Evolutionary conservation across 1,140 invertebrate species (phyloP).

Genomic region (Cepaea nemoralis): DNA sequence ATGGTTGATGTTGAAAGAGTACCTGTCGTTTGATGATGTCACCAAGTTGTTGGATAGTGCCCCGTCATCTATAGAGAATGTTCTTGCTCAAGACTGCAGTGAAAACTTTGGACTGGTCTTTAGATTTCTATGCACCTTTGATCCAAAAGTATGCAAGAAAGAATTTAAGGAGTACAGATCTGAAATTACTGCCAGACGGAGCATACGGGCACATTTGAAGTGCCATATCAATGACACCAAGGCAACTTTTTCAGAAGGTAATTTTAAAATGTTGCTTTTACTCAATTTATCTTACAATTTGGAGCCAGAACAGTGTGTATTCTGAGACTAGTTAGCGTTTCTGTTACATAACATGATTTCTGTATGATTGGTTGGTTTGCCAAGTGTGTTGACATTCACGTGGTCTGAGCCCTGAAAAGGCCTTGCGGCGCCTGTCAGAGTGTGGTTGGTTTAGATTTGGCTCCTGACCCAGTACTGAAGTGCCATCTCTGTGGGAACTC

Average conservation of each 20-base stretch:
- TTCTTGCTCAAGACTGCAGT: constrained; percentile 22
- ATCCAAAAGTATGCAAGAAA: constrained; percentile 17
- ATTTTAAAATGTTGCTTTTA: background rate
- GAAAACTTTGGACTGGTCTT: constrained; percentile 11
- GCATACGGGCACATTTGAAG: constrained; percentile 29
- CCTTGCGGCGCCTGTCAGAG: no score
- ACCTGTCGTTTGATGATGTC: constrained; percentile 23
- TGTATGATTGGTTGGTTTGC: no score
- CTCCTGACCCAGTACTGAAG: no score
- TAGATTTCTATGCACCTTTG: constrained; percentile 32
- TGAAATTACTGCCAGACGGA: constrained; percentile 20
- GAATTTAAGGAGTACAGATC: constrained; percentile 33
- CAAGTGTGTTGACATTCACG: no score
- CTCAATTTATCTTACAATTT: background rate
- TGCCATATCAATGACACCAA: constrained; percentile 19
- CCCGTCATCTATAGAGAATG: constrained; percentile 20
- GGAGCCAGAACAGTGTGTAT: no score
- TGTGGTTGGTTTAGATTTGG: no score
- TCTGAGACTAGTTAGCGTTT: no score
- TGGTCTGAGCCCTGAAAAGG: no score
- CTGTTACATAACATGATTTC: no score
- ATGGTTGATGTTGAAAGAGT: constrained; percentile 25
- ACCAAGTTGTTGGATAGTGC: constrained; percentile 12
- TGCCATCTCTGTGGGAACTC: no score
- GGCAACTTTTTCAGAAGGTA: background rate